Conservation (phyloP, 2,888 invertebrate genomes). For the Cryptocheilus praepositus region DNA sequence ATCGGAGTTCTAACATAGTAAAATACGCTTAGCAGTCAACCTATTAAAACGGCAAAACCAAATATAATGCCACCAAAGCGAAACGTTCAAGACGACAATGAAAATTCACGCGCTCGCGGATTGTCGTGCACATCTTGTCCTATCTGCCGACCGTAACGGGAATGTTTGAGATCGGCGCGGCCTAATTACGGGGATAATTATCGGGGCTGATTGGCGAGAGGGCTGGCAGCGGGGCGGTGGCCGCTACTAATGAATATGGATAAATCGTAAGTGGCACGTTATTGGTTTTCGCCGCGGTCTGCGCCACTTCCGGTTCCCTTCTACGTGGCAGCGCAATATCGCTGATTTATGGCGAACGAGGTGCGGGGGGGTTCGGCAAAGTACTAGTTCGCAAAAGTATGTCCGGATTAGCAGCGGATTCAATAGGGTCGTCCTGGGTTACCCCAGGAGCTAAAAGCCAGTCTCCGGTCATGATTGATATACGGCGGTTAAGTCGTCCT, state of each 20-base stretch:
- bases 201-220: constrained; percentile 52
- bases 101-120: constrained; percentile 21
- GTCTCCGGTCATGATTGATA: too few species aligned
- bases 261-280: constrained; percentile 54
- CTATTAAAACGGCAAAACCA: too few species aligned
- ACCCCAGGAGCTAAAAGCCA: too few species aligned
- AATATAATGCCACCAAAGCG: not conserved
- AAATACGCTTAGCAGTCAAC: too few species aligned
- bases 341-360: constrained; percentile 32
- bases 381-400: constrained; percentile 28
- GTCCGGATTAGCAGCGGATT: constrained; percentile 3
- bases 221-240: constrained; percentile 16
- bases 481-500: too few species aligned
- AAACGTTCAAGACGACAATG: constrained; percentile 10
- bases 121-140: not conserved
- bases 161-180: constrained; percentile 36
- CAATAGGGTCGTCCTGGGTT: not conserved
- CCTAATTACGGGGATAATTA: constrained; percentile 56
- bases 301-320: constrained; percentile 10
- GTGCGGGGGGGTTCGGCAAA: not conserved
- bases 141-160: constrained; percentile 19
- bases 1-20: too few species aligned
- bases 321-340: constrained; percentile 25
- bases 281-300: constrained; percentile 44
- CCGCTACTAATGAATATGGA: constrained; percentile 53